Conservation (phyloP, 2,888 invertebrate genomes). For the Andrena minutula region DNA sequence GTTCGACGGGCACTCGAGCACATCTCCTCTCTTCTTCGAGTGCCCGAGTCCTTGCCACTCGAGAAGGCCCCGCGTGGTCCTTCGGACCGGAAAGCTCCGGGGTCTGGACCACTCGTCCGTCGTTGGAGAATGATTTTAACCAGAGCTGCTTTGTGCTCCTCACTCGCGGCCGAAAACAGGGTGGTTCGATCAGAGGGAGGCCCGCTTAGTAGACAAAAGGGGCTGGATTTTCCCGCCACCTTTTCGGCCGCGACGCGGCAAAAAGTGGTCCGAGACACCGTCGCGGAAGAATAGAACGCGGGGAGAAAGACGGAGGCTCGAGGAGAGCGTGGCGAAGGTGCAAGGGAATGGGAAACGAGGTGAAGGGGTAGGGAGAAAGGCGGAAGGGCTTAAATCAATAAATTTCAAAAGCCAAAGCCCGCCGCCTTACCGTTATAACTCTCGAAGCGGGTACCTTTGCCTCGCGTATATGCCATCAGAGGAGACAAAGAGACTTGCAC, state of each 20-base stretch:
- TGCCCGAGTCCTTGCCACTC: slow-evolving; percentile 54
- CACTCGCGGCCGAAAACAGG: slow-evolving; percentile 11
- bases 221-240: slow-evolving; percentile 41
- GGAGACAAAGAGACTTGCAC: slow-evolving; percentile 75
- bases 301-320: slow-evolving; percentile 24
- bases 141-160: slow-evolving; percentile 58
- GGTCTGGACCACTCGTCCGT: slow-evolving; percentile 32
- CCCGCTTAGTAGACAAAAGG: slow-evolving; percentile 67
- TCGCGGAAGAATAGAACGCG: slow-evolving; percentile 23
- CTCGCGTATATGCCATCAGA: slow-evolving; percentile 68
- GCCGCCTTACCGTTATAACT: slow-evolving; percentile 69
- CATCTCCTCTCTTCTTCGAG: slow-evolving; percentile 33
- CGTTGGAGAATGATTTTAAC: slow-evolving; percentile 65
- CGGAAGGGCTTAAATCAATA: slow-evolving; percentile 78
- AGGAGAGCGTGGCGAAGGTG: slow-evolving; percentile 35
- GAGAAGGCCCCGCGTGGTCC: slow-evolving; percentile 53
- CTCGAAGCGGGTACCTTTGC: slow-evolving; percentile 57
- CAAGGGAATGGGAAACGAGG: slow-evolving; percentile 56
- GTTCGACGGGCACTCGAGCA: slow-evolving; percentile 60
- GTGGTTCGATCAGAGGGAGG: neutral
- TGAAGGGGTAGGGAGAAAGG: slow-evolving; percentile 50
- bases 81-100: slow-evolving; percentile 37
- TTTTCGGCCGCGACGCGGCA: slow-evolving; percentile 3
- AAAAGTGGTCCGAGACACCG: slow-evolving; percentile 15
- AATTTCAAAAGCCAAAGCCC: slow-evolving; percentile 77